Conservation (phyloP, 2,113 vertebrate genomes). For the Hemiscyllium ocellatum region DNA sequence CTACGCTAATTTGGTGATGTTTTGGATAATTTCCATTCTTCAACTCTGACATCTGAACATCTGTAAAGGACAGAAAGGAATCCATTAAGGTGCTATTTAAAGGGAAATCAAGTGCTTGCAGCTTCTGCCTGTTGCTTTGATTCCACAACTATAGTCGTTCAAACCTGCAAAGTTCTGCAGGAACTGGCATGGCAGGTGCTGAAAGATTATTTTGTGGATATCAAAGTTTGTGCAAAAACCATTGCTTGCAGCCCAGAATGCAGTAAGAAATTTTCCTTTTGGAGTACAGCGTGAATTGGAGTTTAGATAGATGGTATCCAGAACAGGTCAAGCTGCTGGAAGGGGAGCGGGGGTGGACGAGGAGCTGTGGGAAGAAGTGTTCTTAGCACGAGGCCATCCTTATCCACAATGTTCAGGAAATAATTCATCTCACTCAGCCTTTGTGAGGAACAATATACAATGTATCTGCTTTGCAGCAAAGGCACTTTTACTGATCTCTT, state of each 20-base stretch:
- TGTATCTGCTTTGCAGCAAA: too few species aligned
- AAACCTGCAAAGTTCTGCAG: neutral
- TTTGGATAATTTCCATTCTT: neutral
- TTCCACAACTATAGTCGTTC: neutral
- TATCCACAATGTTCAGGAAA: too few species aligned
- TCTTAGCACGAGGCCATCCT: too few species aligned
- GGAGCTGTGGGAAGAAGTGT: too few species aligned
- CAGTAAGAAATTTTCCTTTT: neutral
- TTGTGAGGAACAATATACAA: too few species aligned
- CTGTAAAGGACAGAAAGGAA: neutral
- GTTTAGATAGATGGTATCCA: neutral
- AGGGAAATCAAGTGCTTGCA: neutral
- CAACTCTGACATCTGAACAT: neutral
- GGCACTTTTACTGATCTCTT: too few species aligned
- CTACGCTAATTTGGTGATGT: neutral
- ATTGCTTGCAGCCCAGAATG: neutral
- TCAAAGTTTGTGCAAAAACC: neutral
- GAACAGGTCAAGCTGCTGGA: neutral
- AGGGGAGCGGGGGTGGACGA: too few species aligned
- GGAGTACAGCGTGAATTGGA: neutral
- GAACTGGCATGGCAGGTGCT: neutral
- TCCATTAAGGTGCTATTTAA: neutral
- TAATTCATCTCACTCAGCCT: too few species aligned
- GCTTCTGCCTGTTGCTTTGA: neutral
- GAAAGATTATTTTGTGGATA: neutral